Conservation (phyloP, 1,140 invertebrate species). For the Pantala flavescens region DNA sequence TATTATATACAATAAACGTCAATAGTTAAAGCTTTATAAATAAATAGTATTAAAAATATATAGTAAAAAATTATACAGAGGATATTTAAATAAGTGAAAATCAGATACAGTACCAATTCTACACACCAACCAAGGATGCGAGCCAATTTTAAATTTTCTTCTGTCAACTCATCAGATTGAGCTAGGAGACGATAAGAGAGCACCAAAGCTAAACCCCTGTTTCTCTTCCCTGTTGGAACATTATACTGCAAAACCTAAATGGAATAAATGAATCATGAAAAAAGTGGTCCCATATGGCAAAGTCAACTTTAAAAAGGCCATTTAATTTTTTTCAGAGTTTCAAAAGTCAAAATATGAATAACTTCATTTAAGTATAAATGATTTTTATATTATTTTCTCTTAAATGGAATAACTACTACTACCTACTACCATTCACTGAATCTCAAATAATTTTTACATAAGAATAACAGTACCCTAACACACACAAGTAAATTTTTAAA, state of each 20-base stretch:
- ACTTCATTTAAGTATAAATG: not conserved
- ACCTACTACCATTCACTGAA: too few relatives aligned
- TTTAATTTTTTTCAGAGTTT: not conserved
- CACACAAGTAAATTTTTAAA: too few relatives aligned
- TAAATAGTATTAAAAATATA: not conserved
- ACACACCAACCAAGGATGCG: constrained; percentile 88
- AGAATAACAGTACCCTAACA: too few relatives aligned
- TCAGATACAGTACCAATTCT: constrained; percentile 60
- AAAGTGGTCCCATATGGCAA: not conserved
- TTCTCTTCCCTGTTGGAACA: constrained; percentile 66
- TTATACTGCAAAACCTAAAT: constrained; percentile 65
- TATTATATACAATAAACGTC: too few relatives aligned
- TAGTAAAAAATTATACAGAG: constrained; percentile 1
- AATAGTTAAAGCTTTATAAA: too few relatives aligned
- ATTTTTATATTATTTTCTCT: too few relatives aligned
- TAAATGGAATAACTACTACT: too few relatives aligned
- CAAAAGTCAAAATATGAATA: not conserved
- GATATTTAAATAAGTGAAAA: not conserved
- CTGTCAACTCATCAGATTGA: constrained; percentile 43
- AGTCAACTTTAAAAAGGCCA: not conserved
- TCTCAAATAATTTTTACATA: too few relatives aligned
- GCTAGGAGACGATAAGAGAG: constrained; percentile 65
- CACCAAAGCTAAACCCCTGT: constrained; percentile 68
- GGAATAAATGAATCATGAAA: constrained; percentile 21
- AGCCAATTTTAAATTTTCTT: constrained; percentile 67